Evolutionary conservation across 1,140 invertebrate species (phyloP), one percentile per base, ranked within the genome.

Genomic region (Drosophila persimilis): DNA sequence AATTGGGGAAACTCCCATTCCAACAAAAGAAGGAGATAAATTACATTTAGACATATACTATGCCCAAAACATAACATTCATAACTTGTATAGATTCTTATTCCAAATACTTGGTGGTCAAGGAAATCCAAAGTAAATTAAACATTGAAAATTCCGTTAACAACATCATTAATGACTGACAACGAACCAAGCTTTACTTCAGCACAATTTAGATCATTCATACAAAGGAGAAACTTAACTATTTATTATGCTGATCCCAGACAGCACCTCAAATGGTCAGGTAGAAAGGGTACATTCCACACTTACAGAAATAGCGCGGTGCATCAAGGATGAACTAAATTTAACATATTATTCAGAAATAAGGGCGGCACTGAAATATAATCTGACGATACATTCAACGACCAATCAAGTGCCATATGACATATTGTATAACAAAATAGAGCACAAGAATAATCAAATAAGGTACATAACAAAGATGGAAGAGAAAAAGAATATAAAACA

Each of bases 71-170:
- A 6, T 39, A 22, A 41, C 15, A 46, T 63, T 62, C 13, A 51
- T 52, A 8, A 63, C 59, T 43, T 55, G 51, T 7, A 45, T 70
- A 20, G 61, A 58, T 39, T 17, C 54, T 9, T 71, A 71, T 41
- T 71, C 60, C 2, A 64, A 57, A 58, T 71, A 22, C 9, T n/a
- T 59, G 6, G 26, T 53, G 41, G 44, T 64, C 3, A 59, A 64
- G 44, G 45, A 64, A 44, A 71, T 71, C 6, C 17, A 51, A 59
- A 55, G 59, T 31, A 72, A 65, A 55, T 39, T 44, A 9, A 48
- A 64, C 13, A 64, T 71, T 11, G 59, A 35, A 22, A 15, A 15
- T 53, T 24, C n/a, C 48, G 3, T 29, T 20, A 13, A 17, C 35
- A 9, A 53, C 31, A 53, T 6, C 11, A 11, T 6, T 22, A 4